Percentiles rank a stretch among this genome's conserved stretches.
These are phyloP conservation scores for Chironomus striatipennis DNA, from an alignment of 1,140 invertebrate genomes.

Conservation along the genomic window DNA sequence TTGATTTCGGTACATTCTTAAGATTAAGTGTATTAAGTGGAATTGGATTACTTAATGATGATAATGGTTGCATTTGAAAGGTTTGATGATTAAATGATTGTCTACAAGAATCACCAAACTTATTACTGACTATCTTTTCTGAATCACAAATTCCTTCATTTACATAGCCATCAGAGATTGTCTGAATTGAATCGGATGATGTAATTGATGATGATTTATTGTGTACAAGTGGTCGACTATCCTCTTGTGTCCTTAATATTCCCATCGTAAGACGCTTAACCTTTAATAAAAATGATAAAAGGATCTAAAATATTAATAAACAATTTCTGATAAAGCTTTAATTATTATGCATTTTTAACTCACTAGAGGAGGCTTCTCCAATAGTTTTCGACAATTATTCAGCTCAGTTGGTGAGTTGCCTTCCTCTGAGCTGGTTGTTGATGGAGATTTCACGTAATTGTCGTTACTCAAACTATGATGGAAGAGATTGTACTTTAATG, in stretches of 20 bases:
- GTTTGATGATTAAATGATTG: constrained; percentile 33
- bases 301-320: constrained; percentile 23
- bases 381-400: constrained; percentile 71
- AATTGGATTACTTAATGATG: background rate
- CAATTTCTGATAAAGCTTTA: background rate
- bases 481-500: background rate
- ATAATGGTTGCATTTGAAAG: background rate
- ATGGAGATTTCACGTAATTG: constrained; percentile 43
- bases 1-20: background rate
- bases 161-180: constrained; percentile 62
- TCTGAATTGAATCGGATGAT: constrained; percentile 44
- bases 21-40: constrained; percentile 16
- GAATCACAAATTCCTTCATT: constrained; percentile 59
- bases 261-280: constrained; percentile 40
- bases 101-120: constrained; percentile 39
- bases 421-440: constrained; percentile 72
- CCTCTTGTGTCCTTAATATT: constrained; percentile 41
- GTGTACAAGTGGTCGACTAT: constrained; percentile 51
- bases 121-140: constrained; percentile 42
- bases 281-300: constrained; percentile 28
- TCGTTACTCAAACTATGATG: constrained; percentile 30
- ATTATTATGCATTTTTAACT: constrained; percentile 35
- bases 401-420: constrained; percentile 81
- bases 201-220: constrained; percentile 44
- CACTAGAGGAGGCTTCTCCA: constrained; percentile 74